These are phyloP conservation scores for Heterotilapia buettikoferi DNA, from an alignment of 2,113 vertebrate genomes.

Conservation along the genomic window DNA sequence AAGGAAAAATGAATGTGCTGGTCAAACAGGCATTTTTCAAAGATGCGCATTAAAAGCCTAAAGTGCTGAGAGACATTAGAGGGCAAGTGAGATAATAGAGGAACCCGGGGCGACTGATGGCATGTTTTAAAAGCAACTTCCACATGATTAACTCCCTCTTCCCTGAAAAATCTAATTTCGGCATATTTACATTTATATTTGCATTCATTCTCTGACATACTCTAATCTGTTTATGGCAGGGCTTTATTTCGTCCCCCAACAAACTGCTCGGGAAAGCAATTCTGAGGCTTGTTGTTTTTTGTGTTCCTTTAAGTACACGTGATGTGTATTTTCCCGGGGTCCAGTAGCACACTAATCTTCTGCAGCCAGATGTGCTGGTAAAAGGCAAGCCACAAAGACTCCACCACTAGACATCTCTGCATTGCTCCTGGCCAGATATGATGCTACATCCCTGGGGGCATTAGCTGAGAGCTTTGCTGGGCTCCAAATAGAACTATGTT, in stretches of 20 bases:
- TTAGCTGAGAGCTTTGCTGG: conserved; percentile 64
- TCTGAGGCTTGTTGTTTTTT: conserved; percentile 43
- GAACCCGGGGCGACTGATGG: conserved; percentile 10
- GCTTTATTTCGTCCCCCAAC: conserved; percentile 28
- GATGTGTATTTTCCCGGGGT: conserved; percentile 63
- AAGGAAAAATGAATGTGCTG: conserved; percentile 51
- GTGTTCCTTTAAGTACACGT: conserved; percentile 54
- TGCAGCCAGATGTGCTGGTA: conserved; percentile 66
- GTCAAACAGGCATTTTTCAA: conserved; percentile 59
- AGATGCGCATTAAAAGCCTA: conserved; percentile 46
- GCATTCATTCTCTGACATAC: conserved; percentile 39
- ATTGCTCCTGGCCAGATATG: conserved; percentile 70
- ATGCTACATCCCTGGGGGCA: conserved; percentile 62
- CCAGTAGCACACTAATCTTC: conserved; percentile 66
- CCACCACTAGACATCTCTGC: conserved; percentile 65
- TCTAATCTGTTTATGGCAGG: conserved; percentile 34
- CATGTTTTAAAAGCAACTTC: conserved; percentile 44
- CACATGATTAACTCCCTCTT: conserved; percentile 49
- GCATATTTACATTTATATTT: conserved; percentile 52
- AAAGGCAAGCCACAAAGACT: conserved; percentile 66
- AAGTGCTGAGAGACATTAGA: conserved; percentile 48
- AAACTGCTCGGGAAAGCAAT: conserved; percentile 39
- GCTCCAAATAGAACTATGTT: conserved; percentile 66
- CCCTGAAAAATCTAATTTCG: conserved; percentile 50
- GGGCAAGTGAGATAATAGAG: conserved; percentile 40